Conservation (phyloP, 2,797 vertebrate species). For the Hydrophis major region DNA sequence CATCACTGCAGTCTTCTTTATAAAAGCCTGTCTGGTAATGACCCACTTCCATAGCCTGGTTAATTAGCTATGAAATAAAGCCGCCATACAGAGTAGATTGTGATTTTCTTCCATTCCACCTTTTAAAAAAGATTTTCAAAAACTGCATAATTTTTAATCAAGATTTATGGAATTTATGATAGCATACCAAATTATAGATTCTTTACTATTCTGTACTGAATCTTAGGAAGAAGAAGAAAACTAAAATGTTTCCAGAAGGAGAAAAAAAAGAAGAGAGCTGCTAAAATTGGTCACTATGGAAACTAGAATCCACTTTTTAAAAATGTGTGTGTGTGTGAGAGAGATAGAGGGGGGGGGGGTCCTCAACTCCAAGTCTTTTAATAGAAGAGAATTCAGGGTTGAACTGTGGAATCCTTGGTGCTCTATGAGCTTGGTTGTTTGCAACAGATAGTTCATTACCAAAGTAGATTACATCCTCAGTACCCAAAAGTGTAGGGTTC, state of each 20-base stretch:
- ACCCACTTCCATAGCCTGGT: background rate
- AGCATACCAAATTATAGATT: background rate
- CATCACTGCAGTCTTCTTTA: background rate
- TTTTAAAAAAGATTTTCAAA: constrained; percentile 2
- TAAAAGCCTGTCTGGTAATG: background rate
- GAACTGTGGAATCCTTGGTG: background rate
- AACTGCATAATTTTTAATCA: background rate
- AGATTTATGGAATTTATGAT: background rate
- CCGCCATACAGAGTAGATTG: background rate
- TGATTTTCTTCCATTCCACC: background rate
- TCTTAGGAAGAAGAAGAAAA: background rate
- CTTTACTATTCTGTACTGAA: background rate
- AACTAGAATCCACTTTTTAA: background rate
- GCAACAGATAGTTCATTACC: background rate
- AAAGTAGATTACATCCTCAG: background rate
- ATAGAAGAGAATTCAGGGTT: background rate
- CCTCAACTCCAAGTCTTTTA: background rate
- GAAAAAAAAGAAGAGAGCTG: background rate
- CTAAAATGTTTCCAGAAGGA: background rate
- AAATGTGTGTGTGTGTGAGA: background rate
- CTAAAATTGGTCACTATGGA: constrained; percentile 23
- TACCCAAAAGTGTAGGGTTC: background rate
- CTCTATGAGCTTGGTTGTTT: background rate
- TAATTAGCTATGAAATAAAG: background rate
- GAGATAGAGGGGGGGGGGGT: fast-evolving